Evolutionary conservation across 35 echinoderm and acorn worm genomes (phyloP).

Genomic region (Strongylocentrotus purpuratus): DNA sequence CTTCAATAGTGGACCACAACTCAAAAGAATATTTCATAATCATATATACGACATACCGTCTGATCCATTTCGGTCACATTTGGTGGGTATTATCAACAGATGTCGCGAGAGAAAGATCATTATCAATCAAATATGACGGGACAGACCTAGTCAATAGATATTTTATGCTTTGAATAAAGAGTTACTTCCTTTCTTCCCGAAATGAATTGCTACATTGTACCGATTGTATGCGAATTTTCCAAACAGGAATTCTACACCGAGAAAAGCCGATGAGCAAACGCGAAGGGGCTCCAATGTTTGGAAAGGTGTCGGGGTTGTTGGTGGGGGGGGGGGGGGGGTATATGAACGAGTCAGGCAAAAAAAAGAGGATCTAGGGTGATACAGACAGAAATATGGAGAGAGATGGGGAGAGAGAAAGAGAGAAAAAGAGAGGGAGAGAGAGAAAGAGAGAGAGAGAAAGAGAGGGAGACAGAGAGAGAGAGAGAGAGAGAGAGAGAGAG

Average conservation of each 20-base stretch:
- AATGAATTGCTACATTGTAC: slow-evolving; percentile 13
- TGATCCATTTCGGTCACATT: neutral
- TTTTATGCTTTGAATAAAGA: slow-evolving; percentile 1
- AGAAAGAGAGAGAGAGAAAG: neutral
- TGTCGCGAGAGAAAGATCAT: neutral
- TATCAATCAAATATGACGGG: slow-evolving; percentile 11
- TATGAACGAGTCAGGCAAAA: neutral
- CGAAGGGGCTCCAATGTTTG: neutral
- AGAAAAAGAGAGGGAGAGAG: neutral
- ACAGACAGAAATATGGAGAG: neutral
- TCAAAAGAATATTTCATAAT: neutral
- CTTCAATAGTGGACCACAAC: neutral
- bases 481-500: too few species aligned
- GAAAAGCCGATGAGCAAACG: slow-evolving; percentile 9
- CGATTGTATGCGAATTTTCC: neutral
- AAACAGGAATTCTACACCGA: slow-evolving; percentile 10
- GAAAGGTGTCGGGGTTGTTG: neutral
- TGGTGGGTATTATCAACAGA: slow-evolving; percentile 9
- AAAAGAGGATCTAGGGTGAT: too few species aligned
- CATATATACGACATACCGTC: neutral
- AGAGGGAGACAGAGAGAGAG: neutral
- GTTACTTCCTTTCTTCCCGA: neutral
- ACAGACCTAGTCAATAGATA: slow-evolving; percentile 2
- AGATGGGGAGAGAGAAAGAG: neutral
- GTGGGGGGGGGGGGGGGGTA: neutral